Evolutionary conservation across 2,113 vertebrate species (phyloP).

Genomic region (Uropsilus gracilis): DNA sequence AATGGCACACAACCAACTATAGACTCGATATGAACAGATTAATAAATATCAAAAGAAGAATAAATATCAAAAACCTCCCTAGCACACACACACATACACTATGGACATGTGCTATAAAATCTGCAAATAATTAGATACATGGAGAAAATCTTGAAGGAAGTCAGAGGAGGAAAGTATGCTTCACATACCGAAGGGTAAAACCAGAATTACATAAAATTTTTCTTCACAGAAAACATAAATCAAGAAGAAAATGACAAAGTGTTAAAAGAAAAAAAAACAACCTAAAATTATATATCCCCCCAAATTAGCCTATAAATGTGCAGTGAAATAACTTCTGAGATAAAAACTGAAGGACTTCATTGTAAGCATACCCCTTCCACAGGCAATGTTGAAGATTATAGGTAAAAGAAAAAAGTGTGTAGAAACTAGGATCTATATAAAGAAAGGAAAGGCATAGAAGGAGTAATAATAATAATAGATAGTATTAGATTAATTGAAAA

Average conservation of each 20-base stretch:
- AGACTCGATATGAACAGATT: too few relatives aligned
- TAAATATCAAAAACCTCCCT: background rate
- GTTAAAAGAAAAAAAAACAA: background rate
- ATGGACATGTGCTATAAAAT: background rate
- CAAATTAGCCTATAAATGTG: background rate
- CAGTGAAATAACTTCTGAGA: background rate
- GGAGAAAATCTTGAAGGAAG: background rate
- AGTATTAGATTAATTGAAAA: background rate
- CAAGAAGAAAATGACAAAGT: background rate
- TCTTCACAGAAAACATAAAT: background rate
- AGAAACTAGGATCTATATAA: background rate
- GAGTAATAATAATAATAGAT: background rate
- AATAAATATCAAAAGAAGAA: background rate
- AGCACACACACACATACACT: background rate
- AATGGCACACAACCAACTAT: background rate
- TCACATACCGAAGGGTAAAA: background rate
- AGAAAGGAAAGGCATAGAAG: background rate
- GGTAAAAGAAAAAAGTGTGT: background rate
- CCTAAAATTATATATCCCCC: background rate
- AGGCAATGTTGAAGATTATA: background rate
- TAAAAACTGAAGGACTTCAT: background rate
- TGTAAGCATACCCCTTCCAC: background rate
- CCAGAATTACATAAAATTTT: background rate
- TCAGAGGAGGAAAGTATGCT: background rate
- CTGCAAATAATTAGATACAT: background rate